phyloP scores from a whole-genome alignment of 2,888 invertebrate genomes.

The Bembecia ichneumoniformis region DNA sequence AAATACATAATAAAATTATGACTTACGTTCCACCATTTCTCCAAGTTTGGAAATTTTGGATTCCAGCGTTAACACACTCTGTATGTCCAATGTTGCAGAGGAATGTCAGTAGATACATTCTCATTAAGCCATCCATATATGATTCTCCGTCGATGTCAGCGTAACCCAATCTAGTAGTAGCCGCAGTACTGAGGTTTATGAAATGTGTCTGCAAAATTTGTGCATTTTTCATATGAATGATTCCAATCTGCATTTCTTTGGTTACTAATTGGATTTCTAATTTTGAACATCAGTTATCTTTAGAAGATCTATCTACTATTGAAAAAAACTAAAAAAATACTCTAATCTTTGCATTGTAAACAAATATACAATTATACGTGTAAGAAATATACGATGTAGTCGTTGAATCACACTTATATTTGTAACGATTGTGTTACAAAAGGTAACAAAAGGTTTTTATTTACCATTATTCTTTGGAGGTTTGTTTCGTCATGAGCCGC shows the following conservation, averaged over 20 bases:
- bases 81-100: constrained; percentile 64
- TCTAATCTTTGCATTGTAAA: no score
- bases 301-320: no score
- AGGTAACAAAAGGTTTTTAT: no score
- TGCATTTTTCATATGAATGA: not conserved
- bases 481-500: constrained; percentile 42
- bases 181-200: constrained; percentile 47
- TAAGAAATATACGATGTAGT: no score
- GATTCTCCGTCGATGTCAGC: constrained; percentile 49
- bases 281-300: no score
- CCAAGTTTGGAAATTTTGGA: constrained; percentile 48
- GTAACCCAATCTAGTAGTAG: constrained; percentile 65
- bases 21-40: constrained; percentile 37
- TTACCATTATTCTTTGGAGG: constrained; percentile 10
- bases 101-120: constrained; percentile 70
- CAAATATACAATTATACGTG: no score
- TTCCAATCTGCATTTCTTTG: not conserved
- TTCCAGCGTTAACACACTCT: constrained; percentile 48
- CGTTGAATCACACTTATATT: no score
- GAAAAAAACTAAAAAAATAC: no score
- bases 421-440: no score
- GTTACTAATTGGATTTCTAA: no score
- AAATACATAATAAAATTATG: not conserved
- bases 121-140: constrained; percentile 66
- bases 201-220: constrained; percentile 52